phyloP scores from a whole-genome alignment of 2,888 invertebrate genomes.

The Nomada ferruginata region DNA sequence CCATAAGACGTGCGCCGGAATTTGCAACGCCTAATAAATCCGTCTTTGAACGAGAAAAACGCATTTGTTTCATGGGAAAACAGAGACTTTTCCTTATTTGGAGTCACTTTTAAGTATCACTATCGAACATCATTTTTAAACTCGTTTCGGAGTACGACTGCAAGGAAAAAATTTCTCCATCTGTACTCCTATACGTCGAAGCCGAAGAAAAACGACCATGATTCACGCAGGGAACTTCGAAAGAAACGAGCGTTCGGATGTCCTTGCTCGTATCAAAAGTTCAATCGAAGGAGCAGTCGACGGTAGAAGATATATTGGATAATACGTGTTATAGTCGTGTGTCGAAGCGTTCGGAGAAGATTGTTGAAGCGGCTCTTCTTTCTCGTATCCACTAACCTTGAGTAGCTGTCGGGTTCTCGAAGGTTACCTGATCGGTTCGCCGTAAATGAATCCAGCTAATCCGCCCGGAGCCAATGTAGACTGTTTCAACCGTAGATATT shows the following conservation, averaged over 20 bases:
- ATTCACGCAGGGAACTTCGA: neutral
- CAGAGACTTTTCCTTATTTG: neutral
- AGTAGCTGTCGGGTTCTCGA: slow-evolving; percentile 52
- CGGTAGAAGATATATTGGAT: slow-evolving; percentile 26
- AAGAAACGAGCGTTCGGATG: slow-evolving; percentile 5
- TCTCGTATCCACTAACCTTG: slow-evolving; percentile 57
- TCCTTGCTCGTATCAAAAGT: slow-evolving; percentile 31
- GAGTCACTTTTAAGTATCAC: too few relatives aligned
- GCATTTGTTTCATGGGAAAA: neutral
- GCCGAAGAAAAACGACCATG: neutral
- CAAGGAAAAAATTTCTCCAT: neutral
- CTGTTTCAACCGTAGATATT: slow-evolving; percentile 17
- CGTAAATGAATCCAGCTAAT: slow-evolving; percentile 67
- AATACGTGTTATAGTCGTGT: slow-evolving; percentile 18
- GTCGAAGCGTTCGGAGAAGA: slow-evolving; percentile 12
- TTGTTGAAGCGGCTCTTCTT: slow-evolving; percentile 36
- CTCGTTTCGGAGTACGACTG: too few relatives aligned
- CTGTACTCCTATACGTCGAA: neutral
- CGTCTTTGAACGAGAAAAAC: slow-evolving; percentile 23
- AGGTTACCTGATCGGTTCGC: slow-evolving; percentile 60
- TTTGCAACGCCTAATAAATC: slow-evolving; percentile 35
- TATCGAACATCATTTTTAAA: too few relatives aligned
- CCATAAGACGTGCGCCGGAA: slow-evolving; percentile 1
- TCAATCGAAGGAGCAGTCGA: slow-evolving; percentile 23
- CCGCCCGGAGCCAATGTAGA: slow-evolving; percentile 48